A percentile compares a stretch with the other conserved stretches of the same genome.
Evolutionary conservation across 2,113 vertebrate genomes (phyloP).

Genomic region (Ginglymostoma cirratum): DNA sequence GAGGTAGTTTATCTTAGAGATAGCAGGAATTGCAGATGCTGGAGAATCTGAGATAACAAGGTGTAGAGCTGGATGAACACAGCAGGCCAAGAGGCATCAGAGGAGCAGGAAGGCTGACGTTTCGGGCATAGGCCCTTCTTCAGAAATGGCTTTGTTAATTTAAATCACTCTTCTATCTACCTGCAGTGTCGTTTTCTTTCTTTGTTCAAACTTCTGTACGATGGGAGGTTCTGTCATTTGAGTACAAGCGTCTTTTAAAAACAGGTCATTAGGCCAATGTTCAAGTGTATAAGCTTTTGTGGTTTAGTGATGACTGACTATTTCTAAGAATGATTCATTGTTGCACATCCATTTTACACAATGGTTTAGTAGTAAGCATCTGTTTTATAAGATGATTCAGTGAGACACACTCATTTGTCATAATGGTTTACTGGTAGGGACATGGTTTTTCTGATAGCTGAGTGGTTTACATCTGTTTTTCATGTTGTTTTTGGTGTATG

Average conservation of each 20-base stretch:
- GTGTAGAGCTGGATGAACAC: too few species aligned
- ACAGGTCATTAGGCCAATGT: not conserved
- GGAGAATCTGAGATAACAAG: too few species aligned
- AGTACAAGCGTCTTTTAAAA: not conserved
- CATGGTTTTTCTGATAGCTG: constrained; percentile 17
- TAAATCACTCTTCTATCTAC: not conserved
- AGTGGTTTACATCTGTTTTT: constrained; percentile 28
- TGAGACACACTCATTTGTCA: constrained; percentile 27
- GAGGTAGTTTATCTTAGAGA: not conserved
- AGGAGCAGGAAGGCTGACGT: too few species aligned
- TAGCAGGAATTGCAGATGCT: too few species aligned
- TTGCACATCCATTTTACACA: not conserved
- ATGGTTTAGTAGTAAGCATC: not conserved
- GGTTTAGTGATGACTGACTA: not conserved
- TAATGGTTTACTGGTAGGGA: not conserved
- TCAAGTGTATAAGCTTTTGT: not conserved
- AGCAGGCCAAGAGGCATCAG: too few species aligned
- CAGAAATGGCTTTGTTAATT: too few species aligned
- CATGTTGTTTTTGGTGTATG: not conserved
- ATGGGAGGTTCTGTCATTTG: not conserved
- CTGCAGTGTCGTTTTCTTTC: not conserved
- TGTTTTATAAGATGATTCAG: constrained; percentile 13
- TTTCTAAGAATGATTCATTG: constrained; percentile 16
- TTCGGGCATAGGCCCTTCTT: too few species aligned
- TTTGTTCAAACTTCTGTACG: not conserved